These are phyloP conservation scores for Anoplophora glabripennis DNA, from an alignment of 1,140 invertebrate genomes.

Conservation along the genomic window DNA sequence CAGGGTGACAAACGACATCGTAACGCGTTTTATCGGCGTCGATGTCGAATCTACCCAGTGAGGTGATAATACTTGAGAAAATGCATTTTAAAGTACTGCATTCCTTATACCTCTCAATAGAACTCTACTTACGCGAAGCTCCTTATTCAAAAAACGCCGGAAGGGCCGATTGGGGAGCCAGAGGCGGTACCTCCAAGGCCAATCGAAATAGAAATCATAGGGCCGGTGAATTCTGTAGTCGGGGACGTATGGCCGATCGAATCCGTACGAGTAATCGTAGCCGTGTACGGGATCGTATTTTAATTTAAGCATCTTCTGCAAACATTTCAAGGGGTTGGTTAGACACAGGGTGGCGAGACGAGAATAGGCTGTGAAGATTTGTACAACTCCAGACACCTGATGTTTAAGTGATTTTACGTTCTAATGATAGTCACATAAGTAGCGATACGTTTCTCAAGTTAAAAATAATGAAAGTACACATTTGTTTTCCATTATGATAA, in stretches of 20 bases:
- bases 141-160: constrained; percentile 26
- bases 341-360: not conserved
- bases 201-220: constrained; percentile 32
- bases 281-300: constrained; percentile 34
- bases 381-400: too few species aligned
- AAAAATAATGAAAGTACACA: too few species aligned
- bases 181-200: constrained; percentile 31
- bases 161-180: constrained; percentile 28
- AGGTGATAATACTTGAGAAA: too few species aligned
- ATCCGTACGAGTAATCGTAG: constrained; percentile 19
- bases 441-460: too few species aligned
- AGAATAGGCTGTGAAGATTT: too few species aligned
- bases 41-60: too few species aligned
- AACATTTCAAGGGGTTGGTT: constrained; percentile 1
- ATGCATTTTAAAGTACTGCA: too few species aligned
- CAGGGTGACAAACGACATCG: too few species aligned
- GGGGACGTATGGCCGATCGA: constrained; percentile 22
- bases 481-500: too few species aligned
- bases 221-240: constrained; percentile 26
- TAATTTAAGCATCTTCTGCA: constrained; percentile 28
- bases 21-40: too few species aligned
- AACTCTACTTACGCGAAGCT: constrained; percentile 27
- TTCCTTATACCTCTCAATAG: not conserved
- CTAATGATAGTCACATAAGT: too few species aligned
- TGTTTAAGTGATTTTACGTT: too few species aligned